Evolutionary conservation across 2,113 vertebrate genomes (phyloP).

Genomic region (Acrocephalus arundinaceus): DNA sequence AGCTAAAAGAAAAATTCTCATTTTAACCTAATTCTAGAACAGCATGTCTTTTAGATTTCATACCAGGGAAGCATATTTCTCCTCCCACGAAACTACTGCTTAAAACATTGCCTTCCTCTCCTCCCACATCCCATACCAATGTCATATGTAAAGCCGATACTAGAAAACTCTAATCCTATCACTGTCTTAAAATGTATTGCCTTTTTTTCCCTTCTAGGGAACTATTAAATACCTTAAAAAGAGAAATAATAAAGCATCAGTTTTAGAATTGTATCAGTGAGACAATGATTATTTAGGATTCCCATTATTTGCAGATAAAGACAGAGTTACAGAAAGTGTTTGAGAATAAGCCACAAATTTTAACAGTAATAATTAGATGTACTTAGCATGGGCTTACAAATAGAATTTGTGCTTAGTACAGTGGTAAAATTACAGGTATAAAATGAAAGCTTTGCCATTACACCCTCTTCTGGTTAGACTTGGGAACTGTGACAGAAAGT

Average conservation of each 20-base stretch:
- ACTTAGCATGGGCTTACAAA: neutral
- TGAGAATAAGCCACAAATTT: neutral
- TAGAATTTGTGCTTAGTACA: neutral
- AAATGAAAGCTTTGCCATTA: neutral
- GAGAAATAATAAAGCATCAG: neutral
- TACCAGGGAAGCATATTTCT: slow-evolving; percentile 36
- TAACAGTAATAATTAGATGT: neutral
- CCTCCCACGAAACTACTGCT: slow-evolving; percentile 21
- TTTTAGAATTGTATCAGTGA: neutral
- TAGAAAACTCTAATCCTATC: neutral
- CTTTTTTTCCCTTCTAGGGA: neutral
- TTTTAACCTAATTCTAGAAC: slow-evolving; percentile 39
- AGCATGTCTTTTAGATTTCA: slow-evolving; percentile 28
- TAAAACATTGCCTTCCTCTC: slow-evolving; percentile 48
- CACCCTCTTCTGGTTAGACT: slow-evolving; percentile 48
- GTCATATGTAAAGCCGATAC: slow-evolving; percentile 15
- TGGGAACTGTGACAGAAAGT: neutral
- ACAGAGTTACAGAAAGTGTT: neutral
- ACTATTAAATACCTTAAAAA: slow-evolving; percentile 5
- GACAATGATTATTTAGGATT: neutral
- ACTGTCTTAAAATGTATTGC: neutral
- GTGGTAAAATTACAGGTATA: neutral
- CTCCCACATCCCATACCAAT: slow-evolving; percentile 33
- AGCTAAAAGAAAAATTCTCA: slow-evolving; percentile 23
- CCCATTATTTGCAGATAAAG: neutral